Conservation (phyloP, 2,888 invertebrate genomes). For the Cephus pulcher region DNA sequence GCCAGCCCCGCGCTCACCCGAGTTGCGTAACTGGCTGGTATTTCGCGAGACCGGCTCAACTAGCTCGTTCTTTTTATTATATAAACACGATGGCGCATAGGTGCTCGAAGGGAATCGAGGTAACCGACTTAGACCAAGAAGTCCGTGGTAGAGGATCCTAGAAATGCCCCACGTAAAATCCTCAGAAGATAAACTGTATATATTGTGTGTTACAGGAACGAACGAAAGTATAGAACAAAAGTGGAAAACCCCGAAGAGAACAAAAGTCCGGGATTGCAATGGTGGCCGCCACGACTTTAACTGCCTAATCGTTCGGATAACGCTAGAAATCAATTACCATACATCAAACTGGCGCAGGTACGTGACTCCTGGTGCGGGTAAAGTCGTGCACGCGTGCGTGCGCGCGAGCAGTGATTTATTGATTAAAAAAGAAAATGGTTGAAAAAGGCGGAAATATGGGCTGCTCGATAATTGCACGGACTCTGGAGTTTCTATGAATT, state of each 20-base stretch:
- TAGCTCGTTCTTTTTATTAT: constrained; percentile 45
- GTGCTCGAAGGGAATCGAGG: constrained; percentile 13
- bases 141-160: background rate
- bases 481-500: background rate
- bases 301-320: background rate
- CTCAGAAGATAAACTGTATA: background rate
- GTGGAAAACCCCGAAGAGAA: background rate
- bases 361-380: background rate
- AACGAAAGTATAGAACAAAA: background rate
- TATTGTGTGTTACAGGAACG: background rate
- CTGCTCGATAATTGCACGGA: background rate
- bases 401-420: background rate
- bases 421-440: background rate
- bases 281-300: background rate
- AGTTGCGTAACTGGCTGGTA: constrained; percentile 46
- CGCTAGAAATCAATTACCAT: constrained; percentile 1
- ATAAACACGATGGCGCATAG: constrained; percentile 40
- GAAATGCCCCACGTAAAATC: background rate
- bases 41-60: constrained; percentile 50
- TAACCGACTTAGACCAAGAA: background rate
- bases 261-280: background rate
- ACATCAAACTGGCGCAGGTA: constrained; percentile 1
- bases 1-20: constrained; percentile 29
- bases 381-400: background rate
- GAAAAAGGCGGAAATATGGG: background rate